A percentile compares a stretch with the other conserved stretches of the same genome.
Conservation (phyloP, 2,888 invertebrate genomes). For the Nasonia oneida region DNA sequence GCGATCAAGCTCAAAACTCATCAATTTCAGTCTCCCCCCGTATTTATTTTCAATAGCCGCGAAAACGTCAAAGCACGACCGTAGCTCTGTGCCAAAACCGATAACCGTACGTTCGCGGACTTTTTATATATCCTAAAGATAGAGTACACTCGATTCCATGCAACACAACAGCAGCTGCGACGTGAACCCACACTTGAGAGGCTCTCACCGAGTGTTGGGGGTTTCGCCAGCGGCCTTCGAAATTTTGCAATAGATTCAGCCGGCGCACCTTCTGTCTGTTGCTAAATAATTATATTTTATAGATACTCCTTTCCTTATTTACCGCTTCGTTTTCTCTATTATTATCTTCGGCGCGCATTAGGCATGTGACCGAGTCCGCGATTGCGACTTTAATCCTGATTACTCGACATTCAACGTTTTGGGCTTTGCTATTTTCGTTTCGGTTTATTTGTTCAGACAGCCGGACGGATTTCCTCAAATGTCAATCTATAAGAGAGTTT, state of each 20-base stretch:
- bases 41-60: conserved; percentile 35
- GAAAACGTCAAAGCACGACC: background rate
- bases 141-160: no score
- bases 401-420: background rate
- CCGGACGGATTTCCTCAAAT: background rate
- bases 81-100: background rate
- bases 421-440: background rate
- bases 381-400: background rate
- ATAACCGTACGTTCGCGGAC: background rate
- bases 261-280: background rate
- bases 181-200: no score
- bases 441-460: background rate
- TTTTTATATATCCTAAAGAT: background rate
- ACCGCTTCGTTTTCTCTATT: background rate
- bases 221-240: background rate
- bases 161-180: no score
- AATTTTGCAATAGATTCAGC: conserved; percentile 1
- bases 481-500: background rate
- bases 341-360: background rate
- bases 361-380: background rate
- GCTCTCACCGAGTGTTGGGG: background rate
- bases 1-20: conserved; percentile 25
- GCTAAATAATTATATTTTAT: conserved; percentile 14
- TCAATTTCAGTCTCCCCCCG: background rate
- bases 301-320: background rate